Base-by-base conservation (phyloP, 2,113 vertebrate species). In the Poicephalus meyeri region DNA sequence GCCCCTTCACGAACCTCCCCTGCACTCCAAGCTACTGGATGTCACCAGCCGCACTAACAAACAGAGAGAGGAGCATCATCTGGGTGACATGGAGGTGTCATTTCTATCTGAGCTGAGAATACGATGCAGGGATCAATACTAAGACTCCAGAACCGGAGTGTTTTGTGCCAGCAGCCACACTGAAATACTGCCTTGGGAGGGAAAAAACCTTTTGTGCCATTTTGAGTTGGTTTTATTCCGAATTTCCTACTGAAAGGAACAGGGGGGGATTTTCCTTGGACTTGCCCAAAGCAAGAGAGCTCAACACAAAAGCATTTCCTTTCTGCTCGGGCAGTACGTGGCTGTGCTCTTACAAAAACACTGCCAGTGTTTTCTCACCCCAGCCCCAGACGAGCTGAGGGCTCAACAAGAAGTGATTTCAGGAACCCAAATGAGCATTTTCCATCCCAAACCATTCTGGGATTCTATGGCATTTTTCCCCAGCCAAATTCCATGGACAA, bases 111-210 rank as follows among this genome's bases (percentile, higher is more conserved):
- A 69, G 19, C 16, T 11, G 53, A 71, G 28, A 61, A 20, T 8
- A 42, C 13, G 31, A 29, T 17, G 41, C 41, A 26, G 39, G 71
- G 21, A 42, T 33, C 21, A 16, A 6, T 18, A 68, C 8, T 49
- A 55, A 37, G 0, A 1, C 12, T 87, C 39, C 2, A 0, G 66
- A 92, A 26, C 3, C 0, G 0, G 11, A 80, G 58, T 1, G 3
- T 3, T 72, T 44, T 9, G 42, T 53, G 26, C 64, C 44, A 50
- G 53, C 20, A 1, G 17, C 52, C 42, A 24, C 18, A 6, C 5
- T 1, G 5, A 82, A 84, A 80, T 41, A 19, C 3, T 12, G 24
- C 0, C 2, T 11, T 26, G 16, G 42, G 28, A 63, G 47, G n/a
- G 4, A 16, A 37, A 64, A 55, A 66, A 3, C 8, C 9, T 29